Evolutionary conservation across 1,140 invertebrate genomes (phyloP).

Genomic region (Neuroterus valhalla): DNA sequence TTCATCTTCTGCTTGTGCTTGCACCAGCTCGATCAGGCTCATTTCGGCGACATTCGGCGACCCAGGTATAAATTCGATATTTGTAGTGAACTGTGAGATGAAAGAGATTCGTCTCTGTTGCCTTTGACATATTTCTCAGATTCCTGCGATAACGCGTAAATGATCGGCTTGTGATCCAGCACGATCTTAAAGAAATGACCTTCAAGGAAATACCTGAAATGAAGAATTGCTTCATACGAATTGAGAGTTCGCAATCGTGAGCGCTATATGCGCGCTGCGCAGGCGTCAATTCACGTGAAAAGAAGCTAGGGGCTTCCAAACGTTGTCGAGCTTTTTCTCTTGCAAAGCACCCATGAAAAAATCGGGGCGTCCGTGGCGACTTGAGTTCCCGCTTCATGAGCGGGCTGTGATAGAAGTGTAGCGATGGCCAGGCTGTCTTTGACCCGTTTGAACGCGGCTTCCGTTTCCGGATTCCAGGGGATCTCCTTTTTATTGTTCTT

Average conservation of each 20-base stretch:
- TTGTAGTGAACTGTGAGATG: not conserved
- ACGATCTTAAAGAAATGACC: too few species aligned
- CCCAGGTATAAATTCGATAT: not conserved
- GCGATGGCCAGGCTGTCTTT: not conserved
- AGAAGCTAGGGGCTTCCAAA: too few species aligned
- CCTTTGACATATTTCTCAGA: constrained; percentile 28
- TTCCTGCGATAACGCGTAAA: not conserved
- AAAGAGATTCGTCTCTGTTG: not conserved
- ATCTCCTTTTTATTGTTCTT: not conserved
- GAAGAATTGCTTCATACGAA: too few species aligned
- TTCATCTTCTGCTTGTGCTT: not conserved
- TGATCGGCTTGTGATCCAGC: not conserved
- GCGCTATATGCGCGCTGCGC: too few species aligned
- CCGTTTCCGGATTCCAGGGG: not conserved
- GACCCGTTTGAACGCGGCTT: not conserved
- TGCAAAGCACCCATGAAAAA: too few species aligned
- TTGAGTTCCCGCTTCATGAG: not conserved
- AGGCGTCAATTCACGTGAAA: too few species aligned
- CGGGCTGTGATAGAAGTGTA: not conserved
- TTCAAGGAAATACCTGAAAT: too few species aligned
- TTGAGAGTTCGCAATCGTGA: too few species aligned
- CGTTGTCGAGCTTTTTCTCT: too few species aligned
- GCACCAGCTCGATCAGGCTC: not conserved
- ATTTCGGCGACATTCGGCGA: not conserved
- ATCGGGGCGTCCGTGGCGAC: not conserved